phyloP scores from a whole-genome alignment of 2,888 invertebrate species.

The Villa cingulata region DNA sequence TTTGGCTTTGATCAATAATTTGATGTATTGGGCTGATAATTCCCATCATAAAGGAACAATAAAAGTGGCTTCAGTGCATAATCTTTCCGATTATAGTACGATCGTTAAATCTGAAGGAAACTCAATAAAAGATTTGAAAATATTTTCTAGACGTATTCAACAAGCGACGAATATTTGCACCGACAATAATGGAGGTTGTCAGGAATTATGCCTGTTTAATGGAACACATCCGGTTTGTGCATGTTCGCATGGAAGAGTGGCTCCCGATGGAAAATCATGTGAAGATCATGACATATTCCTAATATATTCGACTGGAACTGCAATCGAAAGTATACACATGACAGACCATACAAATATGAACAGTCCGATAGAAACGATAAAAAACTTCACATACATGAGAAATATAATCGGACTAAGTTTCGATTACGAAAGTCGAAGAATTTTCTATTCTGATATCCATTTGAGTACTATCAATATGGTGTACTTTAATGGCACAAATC shows the following conservation, averaged over 20 bases:
- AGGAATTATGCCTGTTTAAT: conserved; percentile 63
- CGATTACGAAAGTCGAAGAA: conserved; percentile 51
- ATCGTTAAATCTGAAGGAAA: conserved; percentile 47
- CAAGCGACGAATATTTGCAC: conserved; percentile 50
- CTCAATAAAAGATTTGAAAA: conserved; percentile 54
- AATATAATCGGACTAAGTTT: conserved; percentile 78
- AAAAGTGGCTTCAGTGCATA: conserved; percentile 44
- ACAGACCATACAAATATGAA: conserved; percentile 58
- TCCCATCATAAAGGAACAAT: conserved; percentile 43
- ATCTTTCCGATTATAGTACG: conserved; percentile 43
- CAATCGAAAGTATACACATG: conserved; percentile 70
- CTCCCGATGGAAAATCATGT: conserved; percentile 51
- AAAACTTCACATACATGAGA: conserved; percentile 56
- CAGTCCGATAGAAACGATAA: conserved; percentile 61
- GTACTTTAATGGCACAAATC: conserved; percentile 63
- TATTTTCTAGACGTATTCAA: conserved; percentile 44
- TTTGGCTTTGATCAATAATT: conserved; percentile 46
- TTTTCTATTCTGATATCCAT: conserved; percentile 85
- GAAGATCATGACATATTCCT: conserved; percentile 65
- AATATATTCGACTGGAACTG: conserved; percentile 67
- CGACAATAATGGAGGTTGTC: conserved; percentile 55
- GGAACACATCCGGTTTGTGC: conserved; percentile 56
- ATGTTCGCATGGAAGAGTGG: conserved; percentile 69
- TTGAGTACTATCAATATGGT: conserved; percentile 71
- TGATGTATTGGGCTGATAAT: conserved; percentile 67